Evolutionary conservation across 1,140 invertebrate species (phyloP).

Genomic region (Lordiphosa collinella): DNA sequence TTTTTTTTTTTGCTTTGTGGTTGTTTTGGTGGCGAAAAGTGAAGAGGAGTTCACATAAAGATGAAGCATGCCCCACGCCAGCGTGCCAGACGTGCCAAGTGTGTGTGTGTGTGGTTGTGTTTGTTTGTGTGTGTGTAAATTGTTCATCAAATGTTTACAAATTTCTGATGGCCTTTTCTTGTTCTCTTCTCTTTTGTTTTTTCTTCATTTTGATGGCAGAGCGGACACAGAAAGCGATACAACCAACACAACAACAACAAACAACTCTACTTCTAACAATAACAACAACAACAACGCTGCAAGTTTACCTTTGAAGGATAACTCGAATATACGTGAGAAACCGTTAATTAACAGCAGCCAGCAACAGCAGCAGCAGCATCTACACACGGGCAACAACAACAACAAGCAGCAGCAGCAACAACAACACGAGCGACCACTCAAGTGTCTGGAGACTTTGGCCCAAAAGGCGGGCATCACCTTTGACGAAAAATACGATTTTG

Average conservation of each 20-base stretch:
- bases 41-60: constrained; percentile 2
- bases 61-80: constrained; percentile 33
- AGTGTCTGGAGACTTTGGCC: constrained; percentile 84
- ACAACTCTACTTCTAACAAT: constrained; percentile 7
- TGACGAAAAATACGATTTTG: constrained; percentile 85
- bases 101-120: constrained; percentile 32
- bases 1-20: constrained; percentile 2
- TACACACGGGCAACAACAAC: constrained; percentile 33
- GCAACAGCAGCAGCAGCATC: constrained; percentile 26
- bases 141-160: background rate
- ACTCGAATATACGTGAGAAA: constrained; percentile 67
- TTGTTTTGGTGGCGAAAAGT: constrained; percentile 1
- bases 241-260: constrained; percentile 22
- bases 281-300: constrained; percentile 1
- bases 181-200: background rate
- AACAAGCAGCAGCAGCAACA: constrained; percentile 35
- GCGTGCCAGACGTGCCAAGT: constrained; percentile 33
- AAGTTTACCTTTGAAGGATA: constrained; percentile 66
- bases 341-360: constrained; percentile 21
- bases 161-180: constrained; percentile 3
- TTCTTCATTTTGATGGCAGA: constrained; percentile 28
- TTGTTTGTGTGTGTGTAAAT: constrained; percentile 9
- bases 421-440: constrained; percentile 81
- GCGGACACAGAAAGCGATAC: constrained; percentile 68
- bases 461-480: constrained; percentile 85